A percentile compares a stretch with the other conserved stretches of the same genome.
Evolutionary conservation across 2,113 vertebrate species (phyloP).

Genomic region (Ginglymostoma cirratum): DNA sequence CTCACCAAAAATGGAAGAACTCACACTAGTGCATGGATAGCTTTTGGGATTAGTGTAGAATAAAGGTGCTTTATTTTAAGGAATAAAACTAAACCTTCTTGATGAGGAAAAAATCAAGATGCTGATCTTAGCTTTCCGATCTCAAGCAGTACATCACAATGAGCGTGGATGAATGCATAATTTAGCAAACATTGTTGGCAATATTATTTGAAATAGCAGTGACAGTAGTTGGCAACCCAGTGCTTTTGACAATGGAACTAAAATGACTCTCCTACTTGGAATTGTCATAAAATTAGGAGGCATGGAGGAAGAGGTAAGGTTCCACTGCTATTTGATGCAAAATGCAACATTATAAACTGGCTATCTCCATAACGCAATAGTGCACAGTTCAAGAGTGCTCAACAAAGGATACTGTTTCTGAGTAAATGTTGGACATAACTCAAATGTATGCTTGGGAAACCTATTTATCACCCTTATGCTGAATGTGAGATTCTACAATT

Average conservation of each 20-base stretch:
- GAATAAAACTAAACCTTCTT: neutral
- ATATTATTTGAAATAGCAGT: neutral
- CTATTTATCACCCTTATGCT: no score
- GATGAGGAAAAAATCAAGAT: neutral
- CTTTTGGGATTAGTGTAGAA: neutral
- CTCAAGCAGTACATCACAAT: neutral
- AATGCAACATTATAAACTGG: neutral
- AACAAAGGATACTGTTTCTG: neutral
- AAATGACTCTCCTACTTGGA: neutral
- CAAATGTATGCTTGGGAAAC: neutral
- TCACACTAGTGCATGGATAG: neutral
- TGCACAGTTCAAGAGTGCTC: neutral
- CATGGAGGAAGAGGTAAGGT: neutral
- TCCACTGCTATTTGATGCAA: neutral
- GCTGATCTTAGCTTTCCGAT: neutral
- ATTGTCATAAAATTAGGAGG: neutral
- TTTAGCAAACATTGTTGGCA: neutral
- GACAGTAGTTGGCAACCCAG: neutral
- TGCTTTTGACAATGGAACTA: neutral
- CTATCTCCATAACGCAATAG: neutral
- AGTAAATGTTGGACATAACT: neutral
- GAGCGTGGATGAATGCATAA: neutral
- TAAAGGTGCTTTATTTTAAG: neutral
- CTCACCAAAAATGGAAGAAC: neutral
- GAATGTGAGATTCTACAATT: no score